Base-by-base conservation (phyloP, 2,888 invertebrate genomes). In the Eubasilissa splendida region DNA sequence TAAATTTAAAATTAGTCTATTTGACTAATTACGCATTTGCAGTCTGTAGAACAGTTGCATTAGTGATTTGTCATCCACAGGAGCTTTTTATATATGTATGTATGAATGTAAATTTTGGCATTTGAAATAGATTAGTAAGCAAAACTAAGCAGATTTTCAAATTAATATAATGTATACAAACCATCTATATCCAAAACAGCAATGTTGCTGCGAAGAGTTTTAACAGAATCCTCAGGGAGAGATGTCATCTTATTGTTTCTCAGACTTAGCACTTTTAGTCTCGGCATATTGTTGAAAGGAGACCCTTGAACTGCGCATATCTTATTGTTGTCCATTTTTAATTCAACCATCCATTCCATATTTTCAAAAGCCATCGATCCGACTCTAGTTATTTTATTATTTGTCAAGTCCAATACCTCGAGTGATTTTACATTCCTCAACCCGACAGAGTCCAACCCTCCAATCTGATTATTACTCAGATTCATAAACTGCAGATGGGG, bases 321-420 rank as follows among this genome's bases (percentile, higher is more conserved):
- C 82, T 92, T 90, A 88, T 97, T 97, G 87, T 95, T 94, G 86
- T 96, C 96, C 89, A 97, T 91, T 90, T 95, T 95, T 5, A 97
- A 87, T 87, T 97, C 96, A 0, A 97, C 95, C 77, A 97, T 89
- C 94, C 96, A 96, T 86, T 96, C 96, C 91, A 97, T 93, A 77
- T 93, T 92, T 82, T 94, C 92, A 84, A 93, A 89, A 0, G 93
- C 92, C 84, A 95, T 91, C 83, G 92, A 93, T n/a, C 93, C 91
- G 58, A 97, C 91, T 85, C 92, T 92, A 33, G 92, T 91, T 42
- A 97, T 89, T 82, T 92, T 93, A 86, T 97, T 97, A 84, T 94
- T 93, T 86, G 96, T 96, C 80, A 97, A 87, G 87, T 97, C 97
- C 71, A 97, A 87, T 7, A 97, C 95, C 89, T 97, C 97, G 76